These are phyloP conservation scores for Danio rerio DNA, from an alignment of 2,113 vertebrate genomes.

Conservation along the genomic window GRCz12tu NC_133191.1:44503001-44503500, in stretches of 20 bases:
- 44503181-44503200: constrained; percentile 51
- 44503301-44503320: constrained; percentile 49
- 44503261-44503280: constrained; percentile 7
- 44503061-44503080: background rate
- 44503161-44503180: constrained; percentile 48
- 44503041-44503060: constrained; percentile 3
- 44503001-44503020: constrained; percentile 33
- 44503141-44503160: constrained; percentile 51
- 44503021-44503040: constrained; percentile 1
- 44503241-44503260: constrained; percentile 25
- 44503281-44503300: constrained; percentile 32
- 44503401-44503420: constrained; percentile 41
- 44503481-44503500: constrained; percentile 20
- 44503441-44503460: constrained; percentile 30
- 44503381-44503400: constrained; percentile 56
- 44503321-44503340: constrained; percentile 52
- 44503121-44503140: constrained; percentile 47
- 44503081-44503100: constrained; percentile 29
- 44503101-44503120: constrained; percentile 69
- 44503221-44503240: constrained; percentile 40
- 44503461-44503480: constrained; percentile 41
- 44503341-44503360: constrained; percentile 40
- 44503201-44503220: constrained; percentile 46
- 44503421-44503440: constrained; percentile 45
- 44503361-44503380: constrained; percentile 45